Base-by-base conservation (phyloP, 1,140 invertebrate species). In the Bombus terrestris region DNA sequence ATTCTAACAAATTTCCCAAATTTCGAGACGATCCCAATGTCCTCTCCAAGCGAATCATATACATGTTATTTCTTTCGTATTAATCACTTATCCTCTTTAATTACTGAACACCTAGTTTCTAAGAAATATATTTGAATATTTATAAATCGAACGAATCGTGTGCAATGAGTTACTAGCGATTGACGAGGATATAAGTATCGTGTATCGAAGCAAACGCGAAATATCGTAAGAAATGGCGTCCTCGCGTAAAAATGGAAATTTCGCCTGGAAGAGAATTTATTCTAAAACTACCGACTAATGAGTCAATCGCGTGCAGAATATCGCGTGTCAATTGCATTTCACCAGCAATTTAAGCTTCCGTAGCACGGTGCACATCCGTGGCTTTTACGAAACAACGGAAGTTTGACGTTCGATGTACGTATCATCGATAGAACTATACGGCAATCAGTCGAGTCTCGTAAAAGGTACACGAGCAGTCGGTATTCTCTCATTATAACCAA, bases 401-500 rank as follows among this genome's bases (percentile, higher is more conserved):
- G 32, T 35, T 43, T 12, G 22, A 6, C 32, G 9, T 32, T 32
- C 1, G n/a, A 25, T 10, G 6, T n/a, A 18, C 28, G 2, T 39
- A n/a, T 25, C 41, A 47, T 41, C 72, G 3, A 74, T 28, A n/a
- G 15, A 32, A 35, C 41, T 47, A 43, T 39, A 12, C 22, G 74
- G 25, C 47, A n/a, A 77, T 32, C 57, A 57, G 37, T 53, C 47
- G 47, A 22, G 47, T 77, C n/a, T 41, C 77, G 82, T 71, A 80
- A 87, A 81, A 82, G 69, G 57, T 78, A 59, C 79, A 64, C 59
- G 22, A 13, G 39, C 68, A 62, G 84, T 89, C 90, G 84, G 88
- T 71, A 89, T 87, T 86, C 43, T 83, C 86, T 92, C 91, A 91
- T 92, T 92, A 92, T 83, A 83, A 62, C 57, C 78, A 78, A 81